Base-by-base conservation (phyloP, 2,888 invertebrate genomes). In the Tetheella fluctuosa region DNA sequence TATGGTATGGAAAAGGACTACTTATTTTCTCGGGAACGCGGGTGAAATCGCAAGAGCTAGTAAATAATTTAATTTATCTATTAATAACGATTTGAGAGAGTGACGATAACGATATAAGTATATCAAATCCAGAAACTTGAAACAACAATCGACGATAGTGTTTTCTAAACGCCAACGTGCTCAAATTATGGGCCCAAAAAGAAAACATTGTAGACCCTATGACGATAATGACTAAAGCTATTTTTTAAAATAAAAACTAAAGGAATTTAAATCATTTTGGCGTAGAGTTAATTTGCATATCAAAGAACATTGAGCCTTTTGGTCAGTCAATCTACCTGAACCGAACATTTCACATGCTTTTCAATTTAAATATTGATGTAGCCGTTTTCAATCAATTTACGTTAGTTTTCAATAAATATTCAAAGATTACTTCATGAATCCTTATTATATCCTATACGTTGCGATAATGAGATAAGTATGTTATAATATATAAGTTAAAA, bases 251-350 rank as follows among this genome's bases (percentile, higher is more conserved):
- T 23, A 23, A 3, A 53, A 13, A 53, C 28, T 12, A 28, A 54
- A 30, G 10, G 25, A 17, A 17, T 28, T 17, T 54, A 30, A 54
- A 54, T 17, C 10, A 15, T 34, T 48, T 20, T n/a, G 20, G 10
- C 10, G 48, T n/a, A 2, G 48, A 10, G 20, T 20, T 48, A 52
- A 69, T 74, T 72, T 74, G 65, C 72, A 74, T 74, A 20, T 62
- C 72, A 74, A 72, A 71, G 68, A 64, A 48, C 48, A 6, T 8
- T 10, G 17, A 15, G 25, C 52, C 58, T 53, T 59, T 57, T 61
- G 64, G 63, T 58, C 62, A 58, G 61, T 56, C 56, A 63, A 66
- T 64, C 59, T 67, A 58, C 58, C 54, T 20, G 10, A n/a, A 30
- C 20, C 12, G 20, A 23, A 54, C 17, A 48, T 48, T 48, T 20